Conservation (phyloP, 1,140 invertebrate species). For the Drosophila pectinifera region DNA sequence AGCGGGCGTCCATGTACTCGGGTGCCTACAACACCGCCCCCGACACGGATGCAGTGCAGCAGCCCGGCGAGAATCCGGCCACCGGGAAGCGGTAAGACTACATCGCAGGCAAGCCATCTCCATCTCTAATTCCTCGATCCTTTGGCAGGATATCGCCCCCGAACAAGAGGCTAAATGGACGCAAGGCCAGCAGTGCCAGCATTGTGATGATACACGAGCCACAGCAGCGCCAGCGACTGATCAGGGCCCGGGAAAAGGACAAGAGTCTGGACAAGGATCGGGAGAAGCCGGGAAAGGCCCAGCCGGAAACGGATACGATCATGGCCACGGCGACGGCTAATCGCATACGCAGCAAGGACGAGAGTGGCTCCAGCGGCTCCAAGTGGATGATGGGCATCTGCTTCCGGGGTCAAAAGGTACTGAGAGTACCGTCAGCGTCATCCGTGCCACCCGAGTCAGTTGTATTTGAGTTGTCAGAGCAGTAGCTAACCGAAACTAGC, state of each 20-base stretch:
- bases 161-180: slow-evolving; percentile 49
- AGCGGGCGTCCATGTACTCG: slow-evolving; percentile 86
- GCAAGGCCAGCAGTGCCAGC: slow-evolving; percentile 61
- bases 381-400: slow-evolving; percentile 80
- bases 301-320: slow-evolving; percentile 17
- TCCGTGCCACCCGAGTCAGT: slow-evolving; percentile 85
- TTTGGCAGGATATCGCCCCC: slow-evolving; percentile 53
- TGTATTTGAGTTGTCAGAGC: slow-evolving; percentile 85
- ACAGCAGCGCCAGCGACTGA: slow-evolving; percentile 46
- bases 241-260: slow-evolving; percentile 37
- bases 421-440: slow-evolving; percentile 83
- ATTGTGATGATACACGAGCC: slow-evolving; percentile 68
- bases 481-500: slow-evolving; percentile 67
- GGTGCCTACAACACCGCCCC: slow-evolving; percentile 81
- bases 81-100: slow-evolving; percentile 56
- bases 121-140: background rate
- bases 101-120: fast-evolving
- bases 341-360: slow-evolving; percentile 58
- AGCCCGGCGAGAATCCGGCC: slow-evolving; percentile 37
- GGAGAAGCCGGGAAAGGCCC: background rate
- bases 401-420: slow-evolving; percentile 84
- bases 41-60: slow-evolving; percentile 74
- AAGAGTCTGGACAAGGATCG: slow-evolving; percentile 11
- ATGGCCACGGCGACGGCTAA: slow-evolving; percentile 9
- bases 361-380: slow-evolving; percentile 6